Conservation (phyloP, 2,113 vertebrate species). For the Psittacula cyanocephala region DNA sequence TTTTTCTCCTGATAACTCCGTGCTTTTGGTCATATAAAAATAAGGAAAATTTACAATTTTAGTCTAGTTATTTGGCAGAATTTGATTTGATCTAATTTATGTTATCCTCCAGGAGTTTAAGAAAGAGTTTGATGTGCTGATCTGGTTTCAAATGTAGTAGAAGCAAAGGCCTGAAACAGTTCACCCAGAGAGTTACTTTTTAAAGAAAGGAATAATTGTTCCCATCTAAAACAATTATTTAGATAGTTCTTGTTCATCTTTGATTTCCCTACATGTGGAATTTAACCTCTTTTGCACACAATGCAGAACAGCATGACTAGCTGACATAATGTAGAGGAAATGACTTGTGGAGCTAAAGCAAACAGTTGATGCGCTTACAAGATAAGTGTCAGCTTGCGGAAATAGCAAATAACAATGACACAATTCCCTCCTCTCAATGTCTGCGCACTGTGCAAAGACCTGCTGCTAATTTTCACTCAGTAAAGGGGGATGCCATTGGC, state of each 20-base stretch:
- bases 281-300: slow-evolving; percentile 51
- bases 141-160: background rate
- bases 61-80: background rate
- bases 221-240: slow-evolving; percentile 24
- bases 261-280: background rate
- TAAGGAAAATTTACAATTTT: background rate
- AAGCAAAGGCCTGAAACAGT: background rate
- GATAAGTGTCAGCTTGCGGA: slow-evolving; percentile 50
- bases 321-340: slow-evolving; percentile 30
- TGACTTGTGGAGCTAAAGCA: slow-evolving; percentile 45
- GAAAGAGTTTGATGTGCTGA: background rate
- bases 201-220: background rate
- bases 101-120: background rate
- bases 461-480: slow-evolving; percentile 65
- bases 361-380: slow-evolving; percentile 56
- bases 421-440: slow-evolving; percentile 21
- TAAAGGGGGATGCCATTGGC: slow-evolving; percentile 38
- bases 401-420: slow-evolving; percentile 54
- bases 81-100: background rate
- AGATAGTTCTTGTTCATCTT: background rate
- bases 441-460: slow-evolving; percentile 31
- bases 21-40: background rate
- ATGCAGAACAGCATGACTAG: slow-evolving; percentile 8
- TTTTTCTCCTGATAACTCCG: background rate
- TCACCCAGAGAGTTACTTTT: background rate